These are phyloP conservation scores for Cheirogaleus major DNA, from an alignment of 2,797 vertebrate species.

Conservation along the genomic window DNA sequence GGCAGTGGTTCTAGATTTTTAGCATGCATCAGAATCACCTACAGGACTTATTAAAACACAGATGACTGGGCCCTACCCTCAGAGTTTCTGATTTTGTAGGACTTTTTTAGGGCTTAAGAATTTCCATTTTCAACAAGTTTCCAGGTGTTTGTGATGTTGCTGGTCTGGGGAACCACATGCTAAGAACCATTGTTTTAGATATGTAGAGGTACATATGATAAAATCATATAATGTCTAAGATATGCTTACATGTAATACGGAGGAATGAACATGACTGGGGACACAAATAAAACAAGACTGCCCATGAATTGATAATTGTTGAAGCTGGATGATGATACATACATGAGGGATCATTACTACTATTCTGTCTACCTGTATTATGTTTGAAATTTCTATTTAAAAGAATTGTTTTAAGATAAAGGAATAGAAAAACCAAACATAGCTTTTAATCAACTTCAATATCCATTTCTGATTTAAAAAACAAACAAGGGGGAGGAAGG, in stretches of 20 bases:
- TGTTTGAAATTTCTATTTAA: not conserved
- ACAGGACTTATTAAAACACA: not conserved
- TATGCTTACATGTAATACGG: not conserved
- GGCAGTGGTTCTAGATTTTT: not conserved
- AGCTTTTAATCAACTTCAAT: not conserved
- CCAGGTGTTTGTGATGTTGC: not conserved
- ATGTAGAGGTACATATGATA: not conserved
- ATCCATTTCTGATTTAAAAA: not conserved
- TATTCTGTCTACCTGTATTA: not conserved
- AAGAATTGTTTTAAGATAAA: not conserved
- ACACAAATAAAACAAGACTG: not conserved
- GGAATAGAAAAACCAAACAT: not conserved
- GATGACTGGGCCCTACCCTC: not conserved
- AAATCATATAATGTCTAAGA: not conserved
- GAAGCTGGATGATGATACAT: not conserved
- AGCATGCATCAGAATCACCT: not conserved
- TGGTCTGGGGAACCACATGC: not conserved
- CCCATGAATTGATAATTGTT: not conserved
- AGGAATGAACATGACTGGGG: not conserved
- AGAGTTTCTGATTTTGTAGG: not conserved
- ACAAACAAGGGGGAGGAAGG: not conserved
- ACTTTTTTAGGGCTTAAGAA: not conserved
- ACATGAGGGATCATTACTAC: not conserved
- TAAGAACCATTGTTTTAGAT: not conserved
- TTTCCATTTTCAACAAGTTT: not conserved